phyloP scores from a whole-genome alignment of 2,888 invertebrate genomes.

The Nomada ferruginata region DNA sequence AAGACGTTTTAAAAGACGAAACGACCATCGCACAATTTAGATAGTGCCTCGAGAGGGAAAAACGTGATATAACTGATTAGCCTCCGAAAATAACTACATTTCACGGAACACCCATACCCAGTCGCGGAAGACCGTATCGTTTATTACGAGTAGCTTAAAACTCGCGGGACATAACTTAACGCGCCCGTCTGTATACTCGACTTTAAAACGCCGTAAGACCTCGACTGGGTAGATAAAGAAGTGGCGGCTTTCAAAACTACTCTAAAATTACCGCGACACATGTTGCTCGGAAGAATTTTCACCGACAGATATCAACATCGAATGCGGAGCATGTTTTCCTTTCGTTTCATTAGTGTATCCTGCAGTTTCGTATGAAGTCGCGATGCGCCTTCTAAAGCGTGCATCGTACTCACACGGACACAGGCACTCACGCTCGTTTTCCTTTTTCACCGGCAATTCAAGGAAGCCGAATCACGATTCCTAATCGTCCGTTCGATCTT shows the following conservation, averaged over 20 bases:
- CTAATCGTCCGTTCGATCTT: not conserved
- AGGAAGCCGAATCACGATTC: not conserved
- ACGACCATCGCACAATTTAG: constrained; percentile 7
- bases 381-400: too few species aligned
- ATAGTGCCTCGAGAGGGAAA: not conserved
- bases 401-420: too few species aligned
- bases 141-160: constrained; percentile 24
- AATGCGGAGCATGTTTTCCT: not conserved
- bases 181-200: not conserved
- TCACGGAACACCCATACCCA: not conserved
- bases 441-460: not conserved
- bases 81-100: constrained; percentile 30
- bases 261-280: constrained; percentile 11
- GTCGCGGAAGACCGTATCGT: constrained; percentile 2
- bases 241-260: not conserved
- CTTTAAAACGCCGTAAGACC: not conserved
- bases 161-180: constrained; percentile 20
- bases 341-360: not conserved
- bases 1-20: not conserved
- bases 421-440: not conserved
- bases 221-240: not conserved
- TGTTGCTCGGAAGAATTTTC: not conserved
- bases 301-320: too few species aligned
- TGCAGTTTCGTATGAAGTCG: not conserved
- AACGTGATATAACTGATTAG: constrained; percentile 28